A percentile compares a stretch with the other conserved stretches of the same genome.
These are phyloP conservation scores for Notospermus geniculatus DNA, from an alignment of 1,140 invertebrate species.

Conservation along the genomic window DNA sequence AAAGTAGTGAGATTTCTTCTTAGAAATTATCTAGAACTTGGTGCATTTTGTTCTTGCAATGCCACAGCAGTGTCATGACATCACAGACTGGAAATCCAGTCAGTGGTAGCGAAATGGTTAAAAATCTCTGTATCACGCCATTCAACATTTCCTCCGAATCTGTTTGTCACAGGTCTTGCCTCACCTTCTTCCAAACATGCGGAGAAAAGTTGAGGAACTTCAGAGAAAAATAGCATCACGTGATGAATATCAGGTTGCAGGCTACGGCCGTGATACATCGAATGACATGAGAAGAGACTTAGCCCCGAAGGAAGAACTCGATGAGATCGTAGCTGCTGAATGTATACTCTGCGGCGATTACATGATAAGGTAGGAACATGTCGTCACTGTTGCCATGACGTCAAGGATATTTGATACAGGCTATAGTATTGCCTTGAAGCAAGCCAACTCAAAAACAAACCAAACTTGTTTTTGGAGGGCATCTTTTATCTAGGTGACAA, in stretches of 20 bases:
- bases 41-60: neutral
- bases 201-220: constrained; percentile 58
- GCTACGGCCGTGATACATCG: neutral
- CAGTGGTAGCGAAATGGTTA: too few relatives aligned
- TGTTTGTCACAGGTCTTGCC: constrained; percentile 58
- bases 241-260: constrained; percentile 26
- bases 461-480: too few relatives aligned
- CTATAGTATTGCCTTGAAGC: too few relatives aligned
- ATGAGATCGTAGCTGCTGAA: constrained; percentile 85
- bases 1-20: neutral
- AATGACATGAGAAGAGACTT: constrained; percentile 22
- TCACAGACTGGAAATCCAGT: too few relatives aligned
- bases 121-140: constrained; percentile 1
- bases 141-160: neutral
- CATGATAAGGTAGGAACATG: constrained; percentile 71
- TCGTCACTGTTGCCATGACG: too few relatives aligned
- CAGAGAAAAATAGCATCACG: constrained; percentile 53
- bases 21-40: too few relatives aligned
- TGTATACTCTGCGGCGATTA: constrained; percentile 91
- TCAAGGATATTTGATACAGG: too few relatives aligned
- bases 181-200: constrained; percentile 60
- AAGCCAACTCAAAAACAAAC: too few relatives aligned
- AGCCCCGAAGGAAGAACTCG: constrained; percentile 68
- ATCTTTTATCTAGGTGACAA: too few relatives aligned
- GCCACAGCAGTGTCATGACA: neutral